Evolutionary conservation across 2,888 invertebrate genomes (phyloP), one percentile per base, ranked within the genome.

Genomic region (Ethmia dodecea): DNA sequence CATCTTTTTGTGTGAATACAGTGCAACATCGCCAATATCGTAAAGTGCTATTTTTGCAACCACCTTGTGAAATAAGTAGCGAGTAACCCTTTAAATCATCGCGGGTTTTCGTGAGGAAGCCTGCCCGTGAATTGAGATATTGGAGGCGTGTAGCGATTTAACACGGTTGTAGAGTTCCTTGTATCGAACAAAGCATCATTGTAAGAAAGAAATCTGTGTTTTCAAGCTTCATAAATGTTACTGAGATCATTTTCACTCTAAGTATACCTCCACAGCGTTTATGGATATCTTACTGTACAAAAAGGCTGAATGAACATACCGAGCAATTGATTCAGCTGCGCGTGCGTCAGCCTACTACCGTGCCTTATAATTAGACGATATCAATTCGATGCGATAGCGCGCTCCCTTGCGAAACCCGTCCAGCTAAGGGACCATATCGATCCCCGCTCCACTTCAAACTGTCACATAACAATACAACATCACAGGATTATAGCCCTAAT

Each of bases 281-380:
- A n/a, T n/a, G n/a, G n/a, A n/a, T n/a, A n/a, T n/a, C n/a, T n/a
- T n/a, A n/a, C n/a, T 22, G n/a, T 34, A 14, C 33, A 35, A 46
- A 48, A 52, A 51, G 51, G 39, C 37, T 48, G 51, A 55, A 58
- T 50, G 47, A 49, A 54, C 9, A n/a, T 22, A n/a, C 9, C 4
- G n/a, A 24, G 42, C 62, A 53, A 63, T 61, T 55, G 60, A 62
- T 52, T 55, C 51, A 50, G 43, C 52, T 52, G 54, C 52, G 50
- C 52, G 48, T 55, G 53, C 60, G 50, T 56, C 59, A 54, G 54
- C 58, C 60, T 56, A 61, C 67, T 54, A 58, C 69, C 13, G 57
- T 75, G 74, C 77, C 78, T 75, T 78, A 76, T 83, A 83, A 84
- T 84, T 84, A 84, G 74, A 71, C 69, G 72, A 80, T 83, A 81